Evolutionary conservation across 2,113 vertebrate species (phyloP), one percentile per base, ranked within the genome.

Genomic region (Anas platyrhynchos): DNA sequence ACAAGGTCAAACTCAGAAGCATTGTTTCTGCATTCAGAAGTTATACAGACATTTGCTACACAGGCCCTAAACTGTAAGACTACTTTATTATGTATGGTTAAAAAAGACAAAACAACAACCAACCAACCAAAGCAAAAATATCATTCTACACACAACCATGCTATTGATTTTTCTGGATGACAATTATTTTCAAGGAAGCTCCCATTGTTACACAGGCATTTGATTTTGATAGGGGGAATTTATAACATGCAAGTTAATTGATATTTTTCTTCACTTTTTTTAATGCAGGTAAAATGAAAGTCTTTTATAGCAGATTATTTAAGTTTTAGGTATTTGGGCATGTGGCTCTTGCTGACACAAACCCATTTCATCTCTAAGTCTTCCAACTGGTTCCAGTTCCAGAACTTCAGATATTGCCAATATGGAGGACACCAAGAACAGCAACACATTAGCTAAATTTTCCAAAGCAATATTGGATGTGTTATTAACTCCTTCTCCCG

Each of bases 211-310:
- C 0, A 6, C 0, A 46, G 16, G 25, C n/a, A 78, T 61, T 84
- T 32, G 67, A 20, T 65, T 94, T 41, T 48, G 32, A 73, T 2
- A 56, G 5, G 34, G 13, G 10, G 13, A 59, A 63, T 15, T 25
- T 41, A 56, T 4, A 18, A 74, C 13, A 80, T 7, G 69, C 44
- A 17, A 21, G 11, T 11, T 4, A 6, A 22, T 1, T 0, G 1
- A 23, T 48, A 13, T 27, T 54, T 46, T 50, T 16, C 2, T 63
- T 4, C 22, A 8, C 2, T 21, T 59, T 43, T 38, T 48, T 52
- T 93, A 43, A 44, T 23, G 46, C 2, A 76, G 4, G 6, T 46
- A 13, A 84, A 6, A 10, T 4, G 2, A 48, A 63, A 43, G 3
- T 25, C 1, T 36, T 58, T 36, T 31, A 18, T 2, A 84, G n/a